Percentiles rank a stretch among this genome's conserved stretches.
phyloP scores from a whole-genome alignment of 2,888 invertebrate species.

The Apamea crenata region DNA sequence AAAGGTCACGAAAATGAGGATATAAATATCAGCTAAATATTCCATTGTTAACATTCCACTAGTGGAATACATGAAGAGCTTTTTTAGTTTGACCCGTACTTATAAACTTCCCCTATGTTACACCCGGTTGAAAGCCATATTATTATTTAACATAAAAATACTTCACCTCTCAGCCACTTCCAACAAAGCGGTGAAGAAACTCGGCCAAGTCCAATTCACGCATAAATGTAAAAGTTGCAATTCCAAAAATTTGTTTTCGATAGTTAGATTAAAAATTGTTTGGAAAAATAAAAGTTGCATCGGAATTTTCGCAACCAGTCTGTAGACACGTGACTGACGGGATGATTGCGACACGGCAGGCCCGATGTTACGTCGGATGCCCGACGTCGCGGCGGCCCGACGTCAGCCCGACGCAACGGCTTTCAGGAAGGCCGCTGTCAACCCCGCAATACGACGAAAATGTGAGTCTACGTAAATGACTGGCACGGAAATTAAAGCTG shows the following conservation, averaged over 20 bases:
- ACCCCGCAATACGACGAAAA: neutral
- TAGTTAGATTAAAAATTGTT: neutral
- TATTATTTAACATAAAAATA: neutral
- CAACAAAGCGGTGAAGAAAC: neutral
- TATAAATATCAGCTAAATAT: neutral
- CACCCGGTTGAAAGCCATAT: too few relatives aligned
- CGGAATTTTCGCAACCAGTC: conserved; percentile 12
- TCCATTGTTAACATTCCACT: neutral
- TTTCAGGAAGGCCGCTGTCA: conserved; percentile 79
- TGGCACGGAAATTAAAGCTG: neutral
- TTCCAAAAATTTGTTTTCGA: conserved; percentile 44
- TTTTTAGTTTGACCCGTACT: neutral
- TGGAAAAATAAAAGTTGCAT: conserved; percentile 45
- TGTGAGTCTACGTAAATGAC: neutral
- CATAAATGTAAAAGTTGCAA: conserved; percentile 6
- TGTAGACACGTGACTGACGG: conserved; percentile 35
- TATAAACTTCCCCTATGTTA: neutral
- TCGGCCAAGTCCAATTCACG: neutral
- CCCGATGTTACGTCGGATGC: neutral
- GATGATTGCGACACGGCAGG: conserved; percentile 65
- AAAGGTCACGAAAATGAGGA: neutral
- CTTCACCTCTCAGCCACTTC: neutral
- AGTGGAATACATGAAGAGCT: neutral
- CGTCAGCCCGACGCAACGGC: conserved; percentile 72
- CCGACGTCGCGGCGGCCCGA: neutral